phyloP scores from a whole-genome alignment of 2,888 invertebrate species.

The Sclerodermus sp. region DNA sequence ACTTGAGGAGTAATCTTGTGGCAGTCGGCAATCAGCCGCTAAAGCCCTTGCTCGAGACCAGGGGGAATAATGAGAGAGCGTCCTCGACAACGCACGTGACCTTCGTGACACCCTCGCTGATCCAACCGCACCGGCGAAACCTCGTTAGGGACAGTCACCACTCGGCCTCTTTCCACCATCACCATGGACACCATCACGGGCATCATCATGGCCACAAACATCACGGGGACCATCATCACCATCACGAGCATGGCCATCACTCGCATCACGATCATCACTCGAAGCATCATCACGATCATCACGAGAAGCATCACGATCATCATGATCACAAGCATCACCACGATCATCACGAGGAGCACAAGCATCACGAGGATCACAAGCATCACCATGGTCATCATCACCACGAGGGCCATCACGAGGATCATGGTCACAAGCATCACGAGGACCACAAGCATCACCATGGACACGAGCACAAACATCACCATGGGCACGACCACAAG shows the following conservation, averaged over 20 bases:
- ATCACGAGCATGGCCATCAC: conserved; percentile 28
- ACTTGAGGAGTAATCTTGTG: conserved; percentile 12
- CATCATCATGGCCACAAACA: conserved; percentile 37
- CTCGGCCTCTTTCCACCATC: conserved; percentile 29
- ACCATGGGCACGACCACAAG: conserved; percentile 30
- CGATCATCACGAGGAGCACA: conserved; percentile 37
- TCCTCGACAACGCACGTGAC: conserved; percentile 6
- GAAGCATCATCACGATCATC: conserved; percentile 29
- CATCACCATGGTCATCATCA: conserved; percentile 36
- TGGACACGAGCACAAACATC: conserved; percentile 31
- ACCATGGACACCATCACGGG: conserved; percentile 32
- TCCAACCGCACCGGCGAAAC: conserved; percentile 10
- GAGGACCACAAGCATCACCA: conserved; percentile 37
- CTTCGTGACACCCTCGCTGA: conserved; percentile 13
- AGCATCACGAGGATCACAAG: conserved; percentile 35
- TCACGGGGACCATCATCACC: conserved; percentile 36
- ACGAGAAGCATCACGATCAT: conserved; percentile 32
- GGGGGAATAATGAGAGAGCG: neutral
- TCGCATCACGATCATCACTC: conserved; percentile 33
- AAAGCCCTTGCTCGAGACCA: conserved; percentile 16
- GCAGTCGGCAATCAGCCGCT: conserved; percentile 13
- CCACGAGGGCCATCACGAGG: conserved; percentile 32
- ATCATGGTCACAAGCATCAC: conserved; percentile 26
- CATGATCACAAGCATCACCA: conserved; percentile 43
- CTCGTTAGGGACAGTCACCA: conserved; percentile 18